phyloP scores from a whole-genome alignment of 1,140 invertebrate species.

The Cyclina sinensis region DNA sequence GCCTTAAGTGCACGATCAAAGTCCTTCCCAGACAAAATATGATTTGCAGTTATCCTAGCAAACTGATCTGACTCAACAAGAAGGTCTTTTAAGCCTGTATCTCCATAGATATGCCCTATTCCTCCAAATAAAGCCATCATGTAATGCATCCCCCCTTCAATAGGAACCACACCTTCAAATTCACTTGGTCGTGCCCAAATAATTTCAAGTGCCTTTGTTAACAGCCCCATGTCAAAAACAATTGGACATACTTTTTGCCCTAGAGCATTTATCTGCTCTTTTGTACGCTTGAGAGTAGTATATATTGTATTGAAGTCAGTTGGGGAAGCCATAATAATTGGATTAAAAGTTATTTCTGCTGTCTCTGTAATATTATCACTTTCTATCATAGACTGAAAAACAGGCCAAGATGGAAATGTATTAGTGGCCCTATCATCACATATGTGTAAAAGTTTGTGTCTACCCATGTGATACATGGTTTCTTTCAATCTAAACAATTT shows the following conservation, averaged over 20 bases:
- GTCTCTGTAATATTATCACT: neutral
- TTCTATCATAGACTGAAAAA: constrained; percentile 2
- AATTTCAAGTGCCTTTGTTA: constrained; percentile 54
- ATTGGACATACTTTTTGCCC: neutral
- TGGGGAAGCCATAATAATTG: constrained; percentile 27
- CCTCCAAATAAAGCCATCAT: constrained; percentile 22
- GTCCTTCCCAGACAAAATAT: constrained; percentile 51
- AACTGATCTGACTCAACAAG: constrained; percentile 30
- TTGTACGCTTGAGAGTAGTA: neutral
- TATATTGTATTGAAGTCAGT: constrained; percentile 14
- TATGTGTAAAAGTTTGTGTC: neutral
- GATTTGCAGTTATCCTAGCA: constrained; percentile 29
- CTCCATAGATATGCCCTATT: constrained; percentile 35
- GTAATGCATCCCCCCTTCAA: constrained; percentile 21
- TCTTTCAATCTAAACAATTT: neutral
- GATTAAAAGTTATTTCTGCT: constrained; percentile 8
- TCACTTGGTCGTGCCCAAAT: constrained; percentile 12
- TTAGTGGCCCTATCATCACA: too few species aligned
- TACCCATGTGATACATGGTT: neutral
- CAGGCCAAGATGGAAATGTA: constrained; percentile 6
- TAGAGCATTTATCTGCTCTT: constrained; percentile 1
- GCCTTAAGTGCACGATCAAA: constrained; percentile 41
- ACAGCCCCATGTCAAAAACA: constrained; percentile 37
- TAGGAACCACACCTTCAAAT: constrained; percentile 26
- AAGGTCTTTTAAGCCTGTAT: constrained; percentile 17